Evolutionary conservation across 1,140 invertebrate genomes (phyloP), one percentile per base, ranked within the genome.

Genomic region (Drosophila gunungcola): DNA sequence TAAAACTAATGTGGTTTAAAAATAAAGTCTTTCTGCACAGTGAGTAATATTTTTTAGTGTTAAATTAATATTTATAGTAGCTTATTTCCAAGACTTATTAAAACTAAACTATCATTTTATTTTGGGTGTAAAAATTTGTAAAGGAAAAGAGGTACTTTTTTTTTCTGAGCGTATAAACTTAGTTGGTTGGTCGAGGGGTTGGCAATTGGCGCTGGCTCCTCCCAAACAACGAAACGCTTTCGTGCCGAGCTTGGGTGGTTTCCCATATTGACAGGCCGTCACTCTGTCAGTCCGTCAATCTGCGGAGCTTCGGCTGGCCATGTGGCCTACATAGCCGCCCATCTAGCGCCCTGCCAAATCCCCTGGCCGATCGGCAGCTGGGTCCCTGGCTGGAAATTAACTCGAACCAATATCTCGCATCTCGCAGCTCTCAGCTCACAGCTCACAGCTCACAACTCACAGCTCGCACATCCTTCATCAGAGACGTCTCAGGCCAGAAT

Each of bases 191-290:
- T 9, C n/a, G 12, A 21, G 13, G 10, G 49, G 13, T 13, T 27
- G 48, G 21, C 27, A n/a, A 16, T n/a, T n/a, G 16, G 13, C 5
- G n/a, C 29, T 4, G 29, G 13, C 11, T 6, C 25, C 61, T 72
- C 61, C 46, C 78, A 76, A 75, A 76, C 73, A 81, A 55, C 43
- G 55, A 68, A 84, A 73, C 58, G 76, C 80, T 65, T 70, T 83
- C 60, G 45, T 42, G 27, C 51, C 41, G 32, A 41, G 61, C 45
- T 42, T 42, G 39, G 38, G 11, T 67, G 45, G 29, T 46, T 57
- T 65, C 38, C 49, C 58, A 43, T 51, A 82, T 55, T 73, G 76
- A 78, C 62, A 80, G 32, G 49, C 69, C 60, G 63, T 62, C 76
- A 62, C 48, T 64, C 62, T 74, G 45, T 51, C 77, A 76, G 60